phyloP scores from a whole-genome alignment of 1,140 invertebrate genomes.

The Cydia splendana region DNA sequence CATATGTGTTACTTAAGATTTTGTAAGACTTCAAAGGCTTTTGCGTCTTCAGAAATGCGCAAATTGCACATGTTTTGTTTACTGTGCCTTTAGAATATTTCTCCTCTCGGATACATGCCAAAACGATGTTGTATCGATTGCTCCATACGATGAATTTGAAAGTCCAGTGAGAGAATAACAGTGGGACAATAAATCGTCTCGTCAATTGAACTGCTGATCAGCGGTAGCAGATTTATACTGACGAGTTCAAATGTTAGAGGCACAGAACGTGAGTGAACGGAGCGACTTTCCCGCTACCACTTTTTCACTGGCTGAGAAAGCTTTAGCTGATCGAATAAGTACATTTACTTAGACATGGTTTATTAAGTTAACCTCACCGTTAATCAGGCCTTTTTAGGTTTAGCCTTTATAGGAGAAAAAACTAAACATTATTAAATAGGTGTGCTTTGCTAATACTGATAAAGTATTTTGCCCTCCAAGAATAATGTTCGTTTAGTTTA shows the following conservation, averaged over 20 bases:
- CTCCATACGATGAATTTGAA: background rate
- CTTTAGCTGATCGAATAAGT: background rate
- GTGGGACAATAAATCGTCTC: slow-evolving; percentile 29
- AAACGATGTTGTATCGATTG: background rate
- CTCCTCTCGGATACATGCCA: background rate
- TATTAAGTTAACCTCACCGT: background rate
- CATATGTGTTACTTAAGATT: too few species aligned
- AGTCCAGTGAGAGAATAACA: slow-evolving; percentile 19
- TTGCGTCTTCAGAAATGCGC: background rate
- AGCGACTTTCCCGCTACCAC: slow-evolving; percentile 25
- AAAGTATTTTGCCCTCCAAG: background rate
- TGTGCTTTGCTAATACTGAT: background rate
- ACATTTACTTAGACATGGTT: slow-evolving; percentile 13
- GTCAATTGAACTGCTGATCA: slow-evolving; percentile 30
- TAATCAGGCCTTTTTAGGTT: background rate
- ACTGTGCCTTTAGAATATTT: background rate
- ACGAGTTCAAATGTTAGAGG: slow-evolving; percentile 32
- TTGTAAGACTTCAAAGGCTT: background rate
- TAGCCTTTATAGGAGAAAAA: background rate
- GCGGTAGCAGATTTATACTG: slow-evolving; percentile 30
- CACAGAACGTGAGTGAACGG: slow-evolving; percentile 29
- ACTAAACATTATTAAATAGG: background rate
- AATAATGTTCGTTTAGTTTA: too few species aligned
- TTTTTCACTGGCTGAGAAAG: slow-evolving; percentile 25
- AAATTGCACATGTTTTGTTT: background rate